Evolutionary conservation across 2,797 vertebrate genomes (phyloP), one percentile per base, ranked within the genome.

Genomic region (Buphagus erythrorhynchus): DNA sequence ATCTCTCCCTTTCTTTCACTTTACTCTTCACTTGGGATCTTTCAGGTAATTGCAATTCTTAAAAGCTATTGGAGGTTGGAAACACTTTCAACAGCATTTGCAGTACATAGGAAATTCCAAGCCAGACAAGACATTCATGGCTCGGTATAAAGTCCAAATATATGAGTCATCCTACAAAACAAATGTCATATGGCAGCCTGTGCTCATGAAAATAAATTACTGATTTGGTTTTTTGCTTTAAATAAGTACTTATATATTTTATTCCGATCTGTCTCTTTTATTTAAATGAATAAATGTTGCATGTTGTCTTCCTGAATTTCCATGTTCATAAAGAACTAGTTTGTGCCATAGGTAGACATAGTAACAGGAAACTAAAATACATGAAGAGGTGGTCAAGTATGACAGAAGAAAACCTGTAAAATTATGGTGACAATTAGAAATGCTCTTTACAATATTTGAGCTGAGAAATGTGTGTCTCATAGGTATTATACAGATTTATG

Each of bases 331-430:
- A 90, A 82, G 58, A 90, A 55, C 38, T 73, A 69, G 24, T n/a
- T 57, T 0, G 0, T 63, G 35, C 10, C 28, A 14, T 55, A 29
- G 13, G 21, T 31, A 63, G 46, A 29, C 12, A 25, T 6, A 59
- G 16, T 90, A 90, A 82, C 26, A 80, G 72, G 73, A 74, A 95
- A 90, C 26, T 52, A 90, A 92, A 94, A 92, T 92, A 93, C 74
- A 67, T 75, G 81, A 93, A 75, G 28, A 90, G 51, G 58, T 88
- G 25, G 49, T 92, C 86, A 85, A 85, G 20, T 62, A 92, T 65
- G 77, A 94, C 55, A 92, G 85, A 88, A 84, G 49, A 93, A 97
- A 93, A 85, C 29, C 67, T 93, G n/a, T 74, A 92, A 79, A 83
- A 92, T 96, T 86, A 52, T 66, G 66, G 43, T 26, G 20, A 9